Conservation (phyloP, 2,797 vertebrate species). For the Semaprochilodus insignis region DNA sequence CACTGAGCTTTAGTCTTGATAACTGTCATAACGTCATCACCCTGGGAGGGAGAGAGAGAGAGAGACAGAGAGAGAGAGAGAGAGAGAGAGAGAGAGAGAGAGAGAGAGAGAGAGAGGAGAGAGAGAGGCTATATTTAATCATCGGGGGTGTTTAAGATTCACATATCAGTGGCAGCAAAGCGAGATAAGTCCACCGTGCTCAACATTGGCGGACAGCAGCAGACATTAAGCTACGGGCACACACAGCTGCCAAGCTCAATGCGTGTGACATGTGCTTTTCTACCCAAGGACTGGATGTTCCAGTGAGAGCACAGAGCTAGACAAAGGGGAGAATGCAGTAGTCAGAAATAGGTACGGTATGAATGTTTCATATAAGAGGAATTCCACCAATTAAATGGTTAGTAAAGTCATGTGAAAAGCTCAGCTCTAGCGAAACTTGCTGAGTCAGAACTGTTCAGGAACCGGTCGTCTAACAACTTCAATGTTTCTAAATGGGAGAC, state of each 20-base stretch:
- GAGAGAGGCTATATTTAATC: constrained; percentile 37
- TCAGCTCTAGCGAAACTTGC: too few relatives aligned
- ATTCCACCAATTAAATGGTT: too few relatives aligned
- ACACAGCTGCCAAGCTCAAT: background rate
- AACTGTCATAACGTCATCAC: constrained; percentile 95
- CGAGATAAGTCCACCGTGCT: constrained; percentile 12
- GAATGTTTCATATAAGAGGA: background rate
- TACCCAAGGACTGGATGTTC: constrained; percentile 11
- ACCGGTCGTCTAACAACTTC: too few relatives aligned
- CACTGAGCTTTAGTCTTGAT: constrained; percentile 99
- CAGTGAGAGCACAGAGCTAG: background rate
- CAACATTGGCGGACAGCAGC: background rate
- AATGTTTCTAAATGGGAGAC: too few relatives aligned
- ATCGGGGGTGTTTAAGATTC: constrained; percentile 26
- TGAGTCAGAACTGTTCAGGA: too few relatives aligned
- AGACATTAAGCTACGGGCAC: constrained; percentile 9
- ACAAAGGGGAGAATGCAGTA: background rate
- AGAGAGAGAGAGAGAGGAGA: constrained; percentile 14
- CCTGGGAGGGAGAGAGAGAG: constrained; percentile 76
- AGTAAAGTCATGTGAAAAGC: too few relatives aligned
- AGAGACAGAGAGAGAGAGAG: constrained; percentile 37
- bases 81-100: constrained; percentile 22
- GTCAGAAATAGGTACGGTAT: background rate
- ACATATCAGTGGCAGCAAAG: constrained; percentile 20
- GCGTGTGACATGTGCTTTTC: constrained; percentile 1